phyloP scores from a whole-genome alignment of 2,888 invertebrate species.

The Cantharis nigra region DNA sequence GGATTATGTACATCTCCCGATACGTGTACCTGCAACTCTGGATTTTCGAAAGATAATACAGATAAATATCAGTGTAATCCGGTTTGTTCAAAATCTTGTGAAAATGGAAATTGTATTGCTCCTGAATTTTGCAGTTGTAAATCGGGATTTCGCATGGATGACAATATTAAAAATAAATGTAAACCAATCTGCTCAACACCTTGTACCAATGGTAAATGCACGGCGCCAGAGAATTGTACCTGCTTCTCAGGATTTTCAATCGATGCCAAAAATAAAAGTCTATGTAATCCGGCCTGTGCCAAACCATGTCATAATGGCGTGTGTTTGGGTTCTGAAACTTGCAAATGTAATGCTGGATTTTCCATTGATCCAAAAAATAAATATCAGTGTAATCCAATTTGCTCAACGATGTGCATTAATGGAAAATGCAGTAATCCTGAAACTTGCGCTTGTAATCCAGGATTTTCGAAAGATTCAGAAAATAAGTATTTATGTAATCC shows the following conservation, averaged over 20 bases:
- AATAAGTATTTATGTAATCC: constrained; percentile 36
- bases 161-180: constrained; percentile 34
- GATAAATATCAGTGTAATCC: constrained; percentile 34
- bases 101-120: constrained; percentile 39
- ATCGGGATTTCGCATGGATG: constrained; percentile 25
- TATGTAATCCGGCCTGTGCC: constrained; percentile 37
- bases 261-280: constrained; percentile 25
- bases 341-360: constrained; percentile 62
- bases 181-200: constrained; percentile 30
- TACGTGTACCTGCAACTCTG: constrained; percentile 46
- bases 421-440: constrained; percentile 44
- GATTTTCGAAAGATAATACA: constrained; percentile 19
- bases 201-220: constrained; percentile 38
- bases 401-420: constrained; percentile 31
- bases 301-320: constrained; percentile 45
- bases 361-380: constrained; percentile 52
- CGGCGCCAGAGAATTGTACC: constrained; percentile 34
- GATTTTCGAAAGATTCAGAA: constrained; percentile 24
- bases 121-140: constrained; percentile 45
- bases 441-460: constrained; percentile 41
- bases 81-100: constrained; percentile 31
- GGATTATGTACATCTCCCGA: constrained; percentile 39
- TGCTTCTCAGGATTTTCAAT: constrained; percentile 39
- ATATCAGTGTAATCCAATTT: constrained; percentile 34
- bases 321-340: constrained; percentile 49